Conservation (phyloP, 2,888 invertebrate genomes). For the Campoplex nolae region DNA sequence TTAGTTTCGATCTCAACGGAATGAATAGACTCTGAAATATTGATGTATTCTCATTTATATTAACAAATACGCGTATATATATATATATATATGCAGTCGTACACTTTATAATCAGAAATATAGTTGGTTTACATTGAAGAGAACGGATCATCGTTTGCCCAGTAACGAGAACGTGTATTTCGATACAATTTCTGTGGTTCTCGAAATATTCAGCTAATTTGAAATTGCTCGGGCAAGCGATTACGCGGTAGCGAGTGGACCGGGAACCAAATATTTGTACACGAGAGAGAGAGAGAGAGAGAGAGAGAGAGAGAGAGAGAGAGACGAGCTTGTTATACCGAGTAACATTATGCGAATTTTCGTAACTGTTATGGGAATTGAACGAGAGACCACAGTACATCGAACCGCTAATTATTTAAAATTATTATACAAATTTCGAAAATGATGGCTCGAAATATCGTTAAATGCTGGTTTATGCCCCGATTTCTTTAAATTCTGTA, state of each 20-base stretch:
- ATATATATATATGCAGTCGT: not conserved
- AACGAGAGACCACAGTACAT: no score
- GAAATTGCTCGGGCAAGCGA: slow-evolving; percentile 36
- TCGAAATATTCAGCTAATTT: slow-evolving; percentile 27
- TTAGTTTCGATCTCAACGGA: not conserved
- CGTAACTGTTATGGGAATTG: slow-evolving; percentile 23
- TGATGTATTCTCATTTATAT: not conserved
- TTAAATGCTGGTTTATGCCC: not conserved
- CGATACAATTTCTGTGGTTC: slow-evolving; percentile 32
- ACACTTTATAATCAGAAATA: not conserved
- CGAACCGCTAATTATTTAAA: slow-evolving; percentile 15
- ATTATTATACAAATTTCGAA: slow-evolving; percentile 10
- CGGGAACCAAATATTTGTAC: slow-evolving; percentile 55
- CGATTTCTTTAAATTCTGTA: not conserved
- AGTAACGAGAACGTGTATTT: slow-evolving; percentile 41
- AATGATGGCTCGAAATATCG: not conserved
- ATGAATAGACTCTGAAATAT: not conserved
- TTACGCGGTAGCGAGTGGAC: slow-evolving; percentile 24
- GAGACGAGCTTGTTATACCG: slow-evolving; percentile 22
- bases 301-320: not conserved
- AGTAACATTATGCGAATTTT: slow-evolving; percentile 37
- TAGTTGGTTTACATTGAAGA: not conserved
- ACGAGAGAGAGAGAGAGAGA: not conserved
- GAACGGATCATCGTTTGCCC: not conserved
- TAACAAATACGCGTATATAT: not conserved